phyloP scores from a whole-genome alignment of 2,797 vertebrate genomes.

The Sebastes paucispinis region DNA sequence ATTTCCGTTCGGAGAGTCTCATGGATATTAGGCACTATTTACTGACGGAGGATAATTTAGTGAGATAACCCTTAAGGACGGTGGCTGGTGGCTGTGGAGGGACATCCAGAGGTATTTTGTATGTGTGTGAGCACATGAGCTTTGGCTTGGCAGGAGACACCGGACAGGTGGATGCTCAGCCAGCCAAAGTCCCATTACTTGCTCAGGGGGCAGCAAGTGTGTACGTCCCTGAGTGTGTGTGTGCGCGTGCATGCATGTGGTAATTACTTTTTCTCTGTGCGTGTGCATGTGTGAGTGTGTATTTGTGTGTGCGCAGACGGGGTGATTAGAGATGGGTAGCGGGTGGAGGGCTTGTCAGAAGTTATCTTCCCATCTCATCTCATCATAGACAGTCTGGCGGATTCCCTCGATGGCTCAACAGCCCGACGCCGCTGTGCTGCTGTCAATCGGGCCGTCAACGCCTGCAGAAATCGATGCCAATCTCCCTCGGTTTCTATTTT shows the following conservation, averaged over 20 bases:
- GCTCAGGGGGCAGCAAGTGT: constrained; percentile 65
- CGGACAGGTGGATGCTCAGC: constrained; percentile 79
- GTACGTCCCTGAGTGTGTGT: constrained; percentile 32
- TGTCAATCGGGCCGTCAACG: constrained; percentile 80
- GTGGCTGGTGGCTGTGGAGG: constrained; percentile 53
- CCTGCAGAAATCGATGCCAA: constrained; percentile 82
- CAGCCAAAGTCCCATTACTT: constrained; percentile 79
- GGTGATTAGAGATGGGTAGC: constrained; percentile 76
- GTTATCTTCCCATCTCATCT: constrained; percentile 82
- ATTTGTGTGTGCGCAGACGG: constrained; percentile 45
- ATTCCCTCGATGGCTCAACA: constrained; percentile 81
- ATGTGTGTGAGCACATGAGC: constrained; percentile 70
- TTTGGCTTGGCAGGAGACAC: constrained; percentile 76
- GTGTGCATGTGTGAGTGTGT: constrained; percentile 34
- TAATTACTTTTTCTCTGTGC: constrained; percentile 77
- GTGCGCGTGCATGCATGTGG: constrained; percentile 44
- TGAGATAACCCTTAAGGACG: constrained; percentile 58
- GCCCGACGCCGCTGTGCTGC: constrained; percentile 64
- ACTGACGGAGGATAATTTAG: constrained; percentile 64
- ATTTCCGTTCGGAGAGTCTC: constrained; percentile 28
- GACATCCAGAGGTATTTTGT: constrained; percentile 76
- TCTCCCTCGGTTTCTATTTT: constrained; percentile 80
- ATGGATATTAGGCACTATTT: constrained; percentile 65
- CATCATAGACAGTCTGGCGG: constrained; percentile 79
- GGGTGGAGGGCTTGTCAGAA: constrained; percentile 79